Conservation (phyloP, 1,140 invertebrate species). For the Cydia splendana region DNA sequence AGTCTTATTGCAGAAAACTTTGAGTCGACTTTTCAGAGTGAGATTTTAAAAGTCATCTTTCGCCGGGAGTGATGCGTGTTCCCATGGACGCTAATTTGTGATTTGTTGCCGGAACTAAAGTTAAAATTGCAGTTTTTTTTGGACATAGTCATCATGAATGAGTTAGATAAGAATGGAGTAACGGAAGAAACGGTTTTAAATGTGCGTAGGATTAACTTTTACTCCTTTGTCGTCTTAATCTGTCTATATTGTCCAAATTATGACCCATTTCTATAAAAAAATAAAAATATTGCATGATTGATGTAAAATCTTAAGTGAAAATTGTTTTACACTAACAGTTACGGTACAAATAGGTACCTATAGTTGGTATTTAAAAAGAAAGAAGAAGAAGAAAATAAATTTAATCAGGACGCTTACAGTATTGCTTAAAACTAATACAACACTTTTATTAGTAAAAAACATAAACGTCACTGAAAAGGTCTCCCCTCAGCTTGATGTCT, state of each 20-base stretch:
- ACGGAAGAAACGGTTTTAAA: conserved; percentile 15
- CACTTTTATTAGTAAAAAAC: too few species aligned
- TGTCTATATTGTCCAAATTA: neutral
- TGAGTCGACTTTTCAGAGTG: neutral
- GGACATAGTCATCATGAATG: neutral
- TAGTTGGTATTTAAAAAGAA: too few species aligned
- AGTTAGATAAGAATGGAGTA: neutral
- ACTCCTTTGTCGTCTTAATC: conserved; percentile 41
- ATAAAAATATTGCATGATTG: neutral
- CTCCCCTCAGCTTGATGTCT: too few species aligned
- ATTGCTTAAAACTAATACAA: too few species aligned
- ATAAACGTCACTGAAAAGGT: too few species aligned
- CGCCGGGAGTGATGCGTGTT: neutral
- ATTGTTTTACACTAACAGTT: too few species aligned
- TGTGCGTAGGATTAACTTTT: conserved; percentile 17
- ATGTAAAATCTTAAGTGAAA: neutral
- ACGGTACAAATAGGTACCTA: too few species aligned
- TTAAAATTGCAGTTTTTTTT: conserved; percentile 1
- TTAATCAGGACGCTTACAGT: too few species aligned
- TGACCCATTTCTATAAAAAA: conserved; percentile 15
- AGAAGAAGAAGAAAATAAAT: too few species aligned
- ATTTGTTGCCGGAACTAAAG: conserved; percentile 21
- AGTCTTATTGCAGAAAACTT: neutral
- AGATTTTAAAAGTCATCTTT: neutral
- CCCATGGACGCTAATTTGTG: conserved; percentile 17